A percentile compares a stretch with the other conserved stretches of the same genome.
Evolutionary conservation across 2,888 invertebrate species (phyloP).

Genomic region (Liposcelis brunnea): DNA sequence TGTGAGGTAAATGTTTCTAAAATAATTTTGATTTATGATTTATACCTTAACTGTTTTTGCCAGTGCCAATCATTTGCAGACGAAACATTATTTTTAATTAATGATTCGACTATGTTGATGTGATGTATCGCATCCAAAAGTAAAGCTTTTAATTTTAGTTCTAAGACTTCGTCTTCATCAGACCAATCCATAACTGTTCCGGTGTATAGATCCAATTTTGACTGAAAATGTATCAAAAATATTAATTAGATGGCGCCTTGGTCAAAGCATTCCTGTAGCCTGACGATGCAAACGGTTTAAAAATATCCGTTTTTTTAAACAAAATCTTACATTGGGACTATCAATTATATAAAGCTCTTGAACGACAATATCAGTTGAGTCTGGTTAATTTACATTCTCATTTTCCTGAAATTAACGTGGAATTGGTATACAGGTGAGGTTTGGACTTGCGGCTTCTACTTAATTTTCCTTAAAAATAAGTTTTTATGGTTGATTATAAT

Average conservation of each 20-base stretch:
- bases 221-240: constrained; percentile 21
- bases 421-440: constrained; percentile 47
- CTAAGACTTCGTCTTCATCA: constrained; percentile 38
- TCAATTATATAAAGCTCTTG: constrained; percentile 81
- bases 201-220: constrained; percentile 33
- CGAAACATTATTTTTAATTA: constrained; percentile 51
- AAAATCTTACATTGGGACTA: constrained; percentile 91
- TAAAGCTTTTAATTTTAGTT: constrained; percentile 78
- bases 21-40: background rate
- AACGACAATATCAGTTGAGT: constrained; percentile 74
- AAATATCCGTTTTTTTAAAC: too few species aligned
- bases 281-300: too few species aligned
- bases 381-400: constrained; percentile 71
- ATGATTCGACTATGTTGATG: constrained; percentile 58
- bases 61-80: constrained; percentile 71
- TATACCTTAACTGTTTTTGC: constrained; percentile 78
- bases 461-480: too few species aligned
- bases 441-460: too few species aligned
- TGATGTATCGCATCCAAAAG: constrained; percentile 89
- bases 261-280: too few species aligned
- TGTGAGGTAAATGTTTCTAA: constrained; percentile 1
- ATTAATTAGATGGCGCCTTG: too few species aligned
- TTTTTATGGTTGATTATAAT: too few species aligned
- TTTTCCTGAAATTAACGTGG: constrained; percentile 75
- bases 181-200: constrained; percentile 29